phyloP scores from a whole-genome alignment of 2,113 vertebrate genomes.

The Melanocharis versteri region DNA sequence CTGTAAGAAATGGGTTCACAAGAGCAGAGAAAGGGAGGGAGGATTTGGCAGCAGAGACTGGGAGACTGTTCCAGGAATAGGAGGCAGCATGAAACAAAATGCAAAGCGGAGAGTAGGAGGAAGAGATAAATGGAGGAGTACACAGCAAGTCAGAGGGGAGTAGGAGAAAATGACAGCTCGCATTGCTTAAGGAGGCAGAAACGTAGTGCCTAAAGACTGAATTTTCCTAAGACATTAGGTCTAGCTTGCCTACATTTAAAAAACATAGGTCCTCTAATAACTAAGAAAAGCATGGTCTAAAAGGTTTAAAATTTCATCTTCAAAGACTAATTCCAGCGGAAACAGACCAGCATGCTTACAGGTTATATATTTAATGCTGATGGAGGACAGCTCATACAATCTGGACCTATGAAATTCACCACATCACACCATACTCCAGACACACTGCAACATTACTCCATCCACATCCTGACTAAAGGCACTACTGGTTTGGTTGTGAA shows the following conservation, averaged over 20 bases:
- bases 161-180: conserved; percentile 33
- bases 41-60: conserved; percentile 15
- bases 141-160: neutral
- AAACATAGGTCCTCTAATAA: neutral
- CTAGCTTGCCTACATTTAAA: neutral
- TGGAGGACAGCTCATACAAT: neutral
- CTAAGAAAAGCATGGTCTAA: neutral
- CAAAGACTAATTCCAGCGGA: neutral
- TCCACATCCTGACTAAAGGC: neutral
- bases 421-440: neutral
- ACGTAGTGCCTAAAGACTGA: neutral
- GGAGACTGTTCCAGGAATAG: conserved; percentile 46
- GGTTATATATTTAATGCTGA: neutral
- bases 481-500: neutral
- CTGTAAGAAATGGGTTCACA: neutral
- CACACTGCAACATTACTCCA: neutral
- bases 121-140: conserved; percentile 30
- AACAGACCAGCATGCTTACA: neutral
- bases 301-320: neutral
- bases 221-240: neutral
- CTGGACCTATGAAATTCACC: neutral
- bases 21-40: neutral
- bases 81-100: conserved; percentile 19
- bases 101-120: conserved; percentile 22
- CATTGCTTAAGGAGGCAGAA: conserved; percentile 4